These are phyloP conservation scores for Drosophila helvetica DNA, from an alignment of 2,888 invertebrate species.

Conservation along the genomic window DNA sequence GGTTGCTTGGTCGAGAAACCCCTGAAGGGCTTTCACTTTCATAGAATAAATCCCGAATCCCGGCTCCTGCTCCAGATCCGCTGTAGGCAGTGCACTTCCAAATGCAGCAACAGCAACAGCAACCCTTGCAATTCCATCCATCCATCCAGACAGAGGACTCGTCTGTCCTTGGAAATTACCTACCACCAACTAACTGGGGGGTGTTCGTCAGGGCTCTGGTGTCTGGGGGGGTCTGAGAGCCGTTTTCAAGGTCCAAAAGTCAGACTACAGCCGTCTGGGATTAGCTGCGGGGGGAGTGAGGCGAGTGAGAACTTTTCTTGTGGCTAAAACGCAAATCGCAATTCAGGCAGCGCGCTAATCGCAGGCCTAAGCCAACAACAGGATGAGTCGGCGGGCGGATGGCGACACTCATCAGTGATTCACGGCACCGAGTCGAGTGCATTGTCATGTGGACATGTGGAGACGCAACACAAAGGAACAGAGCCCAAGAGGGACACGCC, in stretches of 20 bases:
- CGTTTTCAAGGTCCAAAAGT: slow-evolving; percentile 49
- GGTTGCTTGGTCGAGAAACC: slow-evolving; percentile 24
- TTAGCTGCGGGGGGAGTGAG: background rate
- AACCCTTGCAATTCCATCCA: slow-evolving; percentile 35
- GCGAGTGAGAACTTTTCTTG: slow-evolving; percentile 11
- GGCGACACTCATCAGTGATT: slow-evolving; percentile 53
- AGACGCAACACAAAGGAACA: slow-evolving; percentile 28
- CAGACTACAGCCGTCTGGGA: slow-evolving; percentile 13
- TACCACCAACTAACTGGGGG: slow-evolving; percentile 23
- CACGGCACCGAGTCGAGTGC: slow-evolving; percentile 40
- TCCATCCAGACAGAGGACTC: slow-evolving; percentile 9
- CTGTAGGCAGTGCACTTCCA: slow-evolving; percentile 38
- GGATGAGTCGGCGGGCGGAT: slow-evolving; percentile 14
- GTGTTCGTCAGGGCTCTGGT: slow-evolving; percentile 23
- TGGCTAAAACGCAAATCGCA: slow-evolving; percentile 29
- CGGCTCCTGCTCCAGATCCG: slow-evolving; percentile 39
- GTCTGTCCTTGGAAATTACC: slow-evolving; percentile 20
- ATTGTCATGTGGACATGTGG: slow-evolving; percentile 27
- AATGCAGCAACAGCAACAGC: slow-evolving; percentile 29
- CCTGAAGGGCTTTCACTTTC: slow-evolving; percentile 47
- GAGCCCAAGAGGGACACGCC: slow-evolving; percentile 29
- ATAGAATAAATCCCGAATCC: slow-evolving; percentile 20
- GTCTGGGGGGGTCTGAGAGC: background rate
- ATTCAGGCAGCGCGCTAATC: slow-evolving; percentile 45
- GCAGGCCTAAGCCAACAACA: slow-evolving; percentile 45